phyloP scores from a whole-genome alignment of 1,140 invertebrate genomes.

The Drosophila seguyi region DNA sequence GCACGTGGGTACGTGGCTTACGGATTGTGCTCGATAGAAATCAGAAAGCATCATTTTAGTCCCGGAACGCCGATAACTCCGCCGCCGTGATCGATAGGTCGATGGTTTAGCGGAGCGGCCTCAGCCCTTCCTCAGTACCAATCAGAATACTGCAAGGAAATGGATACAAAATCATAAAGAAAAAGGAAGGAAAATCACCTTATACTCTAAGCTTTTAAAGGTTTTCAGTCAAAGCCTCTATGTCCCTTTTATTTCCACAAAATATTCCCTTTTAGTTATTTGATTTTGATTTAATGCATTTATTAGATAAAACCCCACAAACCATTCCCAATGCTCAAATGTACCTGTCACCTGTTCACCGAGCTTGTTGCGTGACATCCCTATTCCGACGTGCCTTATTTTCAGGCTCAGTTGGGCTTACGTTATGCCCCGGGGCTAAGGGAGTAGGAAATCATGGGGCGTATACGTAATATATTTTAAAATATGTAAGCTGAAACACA shows the following conservation, averaged over 20 bases:
- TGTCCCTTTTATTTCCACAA: not conserved
- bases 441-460: not conserved
- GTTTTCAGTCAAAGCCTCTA: not conserved
- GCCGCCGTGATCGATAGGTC: slow-evolving; percentile 21
- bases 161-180: not conserved
- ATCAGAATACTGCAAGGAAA: slow-evolving; percentile 1
- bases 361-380: slow-evolving; percentile 1
- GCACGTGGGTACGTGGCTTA: slow-evolving; percentile 73
- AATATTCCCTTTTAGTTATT: not conserved
- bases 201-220: not conserved
- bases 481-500: not conserved
- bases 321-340: not conserved
- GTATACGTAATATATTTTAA: slow-evolving; percentile 3
- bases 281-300: slow-evolving; percentile 12
- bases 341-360: slow-evolving; percentile 9
- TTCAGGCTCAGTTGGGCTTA: not conserved
- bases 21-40: slow-evolving; percentile 49
- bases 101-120: slow-evolving; percentile 7
- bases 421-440: not conserved
- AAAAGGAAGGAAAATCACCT: not conserved
- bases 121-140: slow-evolving; percentile 5
- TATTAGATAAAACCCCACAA: slow-evolving; percentile 2
- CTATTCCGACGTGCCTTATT: slow-evolving; percentile 1
- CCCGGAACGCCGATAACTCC: slow-evolving; percentile 17
- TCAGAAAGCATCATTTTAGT: slow-evolving; percentile 72